Percentiles rank a stretch among this genome's conserved stretches.
phyloP scores from a whole-genome alignment of 2,113 vertebrate genomes.

The Guaruba guarouba region DNA sequence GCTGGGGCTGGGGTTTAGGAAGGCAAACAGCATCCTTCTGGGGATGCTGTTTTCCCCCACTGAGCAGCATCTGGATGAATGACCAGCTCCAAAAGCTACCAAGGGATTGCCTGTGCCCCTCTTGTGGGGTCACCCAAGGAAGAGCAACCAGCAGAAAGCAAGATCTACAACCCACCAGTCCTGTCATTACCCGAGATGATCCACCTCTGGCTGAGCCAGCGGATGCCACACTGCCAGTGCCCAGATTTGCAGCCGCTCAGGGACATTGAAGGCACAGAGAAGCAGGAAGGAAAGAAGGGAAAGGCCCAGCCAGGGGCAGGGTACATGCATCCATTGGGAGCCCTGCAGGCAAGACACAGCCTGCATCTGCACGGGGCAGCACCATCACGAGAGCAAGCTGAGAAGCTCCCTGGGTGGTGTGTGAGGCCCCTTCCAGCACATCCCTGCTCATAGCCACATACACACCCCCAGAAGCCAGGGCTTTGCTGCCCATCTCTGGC shows the following conservation, averaged over 20 bases:
- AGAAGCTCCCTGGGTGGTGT: background rate
- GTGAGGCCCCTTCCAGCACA: background rate
- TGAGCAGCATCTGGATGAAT: background rate
- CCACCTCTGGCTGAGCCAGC: background rate
- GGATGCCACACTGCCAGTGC: background rate
- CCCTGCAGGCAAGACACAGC: background rate
- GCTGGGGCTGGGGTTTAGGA: background rate
- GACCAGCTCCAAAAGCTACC: background rate
- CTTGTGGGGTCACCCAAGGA: background rate
- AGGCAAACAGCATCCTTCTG: background rate
- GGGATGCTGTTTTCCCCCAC: background rate
- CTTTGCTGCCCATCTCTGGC: background rate
- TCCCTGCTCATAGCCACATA: fast-evolving
- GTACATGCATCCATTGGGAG: fast-evolving
- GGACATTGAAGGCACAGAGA: fast-evolving
- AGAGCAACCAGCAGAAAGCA: background rate
- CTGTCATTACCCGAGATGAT: fast-evolving
- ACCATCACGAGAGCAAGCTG: background rate
- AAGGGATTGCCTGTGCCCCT: fast-evolving
- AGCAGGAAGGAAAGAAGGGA: background rate
- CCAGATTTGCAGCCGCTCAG: fast-evolving
- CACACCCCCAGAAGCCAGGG: fast-evolving
- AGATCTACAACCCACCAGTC: background rate
- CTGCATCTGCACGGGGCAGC: fast-evolving
- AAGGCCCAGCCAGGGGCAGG: background rate